Conservation (phyloP, 2,797 vertebrate genomes). For the Champsocephalus gunnari region DNA sequence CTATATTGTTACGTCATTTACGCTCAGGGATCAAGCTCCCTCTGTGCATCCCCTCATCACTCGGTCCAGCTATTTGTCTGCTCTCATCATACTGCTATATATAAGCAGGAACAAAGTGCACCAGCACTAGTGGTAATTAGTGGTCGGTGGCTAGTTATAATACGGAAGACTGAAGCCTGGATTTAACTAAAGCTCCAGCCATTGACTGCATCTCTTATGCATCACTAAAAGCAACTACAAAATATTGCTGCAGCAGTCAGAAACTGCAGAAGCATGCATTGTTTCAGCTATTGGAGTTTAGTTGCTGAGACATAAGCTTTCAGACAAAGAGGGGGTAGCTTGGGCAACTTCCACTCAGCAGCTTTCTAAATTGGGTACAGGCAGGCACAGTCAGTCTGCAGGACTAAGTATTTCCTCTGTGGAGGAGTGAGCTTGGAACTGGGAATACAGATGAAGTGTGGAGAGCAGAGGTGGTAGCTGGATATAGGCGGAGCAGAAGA, state of each 20-base stretch:
- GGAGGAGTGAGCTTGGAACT: constrained; percentile 39
- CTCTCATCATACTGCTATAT: constrained; percentile 66
- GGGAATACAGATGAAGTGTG: constrained; percentile 36
- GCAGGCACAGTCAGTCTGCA: constrained; percentile 48
- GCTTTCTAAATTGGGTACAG: constrained; percentile 68
- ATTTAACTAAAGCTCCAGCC: constrained; percentile 69
- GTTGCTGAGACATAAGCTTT: constrained; percentile 72
- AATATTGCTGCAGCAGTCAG: constrained; percentile 50
- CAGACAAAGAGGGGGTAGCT: constrained; percentile 43
- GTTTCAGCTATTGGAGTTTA: constrained; percentile 62
- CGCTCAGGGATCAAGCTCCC: constrained; percentile 69
- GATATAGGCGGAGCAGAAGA: constrained; percentile 25
- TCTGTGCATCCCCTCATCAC: constrained; percentile 56
- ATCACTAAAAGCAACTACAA: constrained; percentile 43
- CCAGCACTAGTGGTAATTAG: constrained; percentile 73
- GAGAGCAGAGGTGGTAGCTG: constrained; percentile 37
- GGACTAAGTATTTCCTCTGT: constrained; percentile 38
- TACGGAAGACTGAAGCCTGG: constrained; percentile 58
- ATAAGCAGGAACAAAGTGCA: constrained; percentile 67
- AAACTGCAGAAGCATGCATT: constrained; percentile 54
- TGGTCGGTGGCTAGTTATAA: constrained; percentile 65
- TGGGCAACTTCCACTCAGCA: constrained; percentile 55
- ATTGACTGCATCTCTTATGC: constrained; percentile 62
- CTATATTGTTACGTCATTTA: constrained; percentile 76
- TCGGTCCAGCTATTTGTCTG: constrained; percentile 55